These are phyloP conservation scores for Ptychadena robeensis DNA, from an alignment of 2,797 vertebrate genomes.

Conservation along the genomic window DNA sequence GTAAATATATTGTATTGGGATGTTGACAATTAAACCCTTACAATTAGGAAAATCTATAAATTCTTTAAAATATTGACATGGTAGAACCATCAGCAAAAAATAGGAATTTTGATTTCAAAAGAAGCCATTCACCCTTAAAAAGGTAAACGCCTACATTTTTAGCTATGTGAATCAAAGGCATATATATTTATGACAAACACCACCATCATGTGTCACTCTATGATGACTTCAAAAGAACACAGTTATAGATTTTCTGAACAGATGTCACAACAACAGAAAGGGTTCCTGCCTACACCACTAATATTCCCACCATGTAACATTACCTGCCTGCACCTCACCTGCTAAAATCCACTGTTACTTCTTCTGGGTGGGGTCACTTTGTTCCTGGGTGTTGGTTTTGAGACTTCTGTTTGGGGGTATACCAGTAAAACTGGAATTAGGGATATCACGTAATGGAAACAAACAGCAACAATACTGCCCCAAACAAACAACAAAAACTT, in stretches of 20 bases:
- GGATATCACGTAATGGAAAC: slow-evolving; percentile 33
- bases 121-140: no score
- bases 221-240: not conserved
- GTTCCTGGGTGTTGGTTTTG: slow-evolving; percentile 55
- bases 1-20: no score
- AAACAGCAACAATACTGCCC: slow-evolving; percentile 47
- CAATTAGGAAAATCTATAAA: no score
- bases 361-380: slow-evolving; percentile 48
- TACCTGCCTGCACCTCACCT: slow-evolving; percentile 60
- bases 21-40: no score
- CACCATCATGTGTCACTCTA: no score
- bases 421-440: slow-evolving; percentile 58
- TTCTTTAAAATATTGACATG: no score
- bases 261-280: not conserved
- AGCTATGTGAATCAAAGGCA: not conserved
- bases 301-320: slow-evolving; percentile 12
- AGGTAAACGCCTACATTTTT: no score
- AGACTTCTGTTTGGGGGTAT: slow-evolving; percentile 59
- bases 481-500: slow-evolving; percentile 8
- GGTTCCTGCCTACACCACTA: slow-evolving; percentile 7
- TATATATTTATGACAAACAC: not conserved
- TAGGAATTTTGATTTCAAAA: no score
- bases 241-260: not conserved
- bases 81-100: no score
- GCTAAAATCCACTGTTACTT: slow-evolving; percentile 49